Percentiles rank a stretch among this genome's conserved stretches.
Conservation (phyloP, 2,888 invertebrate species). For the Elmis aenea region DNA sequence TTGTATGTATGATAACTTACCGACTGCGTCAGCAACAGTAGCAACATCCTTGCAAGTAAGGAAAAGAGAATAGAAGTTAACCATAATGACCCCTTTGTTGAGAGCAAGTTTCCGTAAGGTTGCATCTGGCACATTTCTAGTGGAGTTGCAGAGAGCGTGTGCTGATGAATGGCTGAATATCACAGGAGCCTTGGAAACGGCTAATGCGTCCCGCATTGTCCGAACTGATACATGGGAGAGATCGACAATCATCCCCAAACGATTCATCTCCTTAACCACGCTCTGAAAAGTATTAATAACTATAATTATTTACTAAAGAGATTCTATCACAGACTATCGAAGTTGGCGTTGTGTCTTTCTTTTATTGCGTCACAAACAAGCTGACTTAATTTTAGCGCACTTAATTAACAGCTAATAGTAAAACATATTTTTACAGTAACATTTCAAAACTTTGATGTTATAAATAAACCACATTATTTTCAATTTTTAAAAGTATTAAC, state of each 20-base stretch:
- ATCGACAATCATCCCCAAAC: constrained; percentile 84
- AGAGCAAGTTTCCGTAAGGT: constrained; percentile 66
- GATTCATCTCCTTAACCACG: constrained; percentile 83
- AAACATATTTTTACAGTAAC: too few relatives aligned
- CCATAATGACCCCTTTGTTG: constrained; percentile 81
- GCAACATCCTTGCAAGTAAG: constrained; percentile 70
- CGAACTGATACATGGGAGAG: constrained; percentile 73
- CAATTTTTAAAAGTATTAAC: too few relatives aligned
- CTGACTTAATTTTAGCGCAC: too few relatives aligned
- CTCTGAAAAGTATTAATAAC: constrained; percentile 60
- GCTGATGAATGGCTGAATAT: constrained; percentile 84
- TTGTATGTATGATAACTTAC: too few relatives aligned
- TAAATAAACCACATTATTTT: too few relatives aligned
- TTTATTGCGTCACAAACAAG: too few relatives aligned
- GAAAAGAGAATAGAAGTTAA: constrained; percentile 78
- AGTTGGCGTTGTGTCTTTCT: too few relatives aligned
- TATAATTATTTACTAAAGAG: too few relatives aligned
- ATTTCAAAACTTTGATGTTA: too few relatives aligned
- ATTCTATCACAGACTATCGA: too few relatives aligned
- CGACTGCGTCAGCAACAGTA: constrained; percentile 74
- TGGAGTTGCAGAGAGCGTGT: constrained; percentile 72
- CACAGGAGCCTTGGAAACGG: constrained; percentile 73
- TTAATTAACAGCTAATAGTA: too few relatives aligned
- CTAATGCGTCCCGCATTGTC: constrained; percentile 76
- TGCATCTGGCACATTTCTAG: constrained; percentile 76